Evolutionary conservation across 2,888 invertebrate genomes (phyloP).

Genomic region (Torymus texanus): DNA sequence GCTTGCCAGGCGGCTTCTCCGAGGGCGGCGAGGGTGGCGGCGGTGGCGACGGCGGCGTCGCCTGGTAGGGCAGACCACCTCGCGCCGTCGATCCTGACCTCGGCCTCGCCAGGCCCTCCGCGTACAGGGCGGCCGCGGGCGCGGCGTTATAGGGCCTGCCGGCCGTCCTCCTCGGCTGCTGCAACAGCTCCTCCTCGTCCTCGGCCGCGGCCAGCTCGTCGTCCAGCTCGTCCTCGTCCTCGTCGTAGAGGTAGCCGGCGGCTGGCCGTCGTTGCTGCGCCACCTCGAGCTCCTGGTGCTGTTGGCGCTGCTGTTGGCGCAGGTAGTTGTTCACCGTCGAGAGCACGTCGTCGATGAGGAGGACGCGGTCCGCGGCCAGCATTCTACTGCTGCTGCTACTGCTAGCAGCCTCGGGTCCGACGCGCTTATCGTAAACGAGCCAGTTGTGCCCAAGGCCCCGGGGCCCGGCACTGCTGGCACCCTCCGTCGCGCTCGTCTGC

Average conservation of each 20-base stretch:
- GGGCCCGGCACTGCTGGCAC: slow-evolving; percentile 58
- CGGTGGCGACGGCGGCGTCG: background rate
- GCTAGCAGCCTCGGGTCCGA: background rate
- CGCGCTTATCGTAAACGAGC: slow-evolving; percentile 63
- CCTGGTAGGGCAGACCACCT: background rate
- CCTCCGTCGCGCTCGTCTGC: slow-evolving; percentile 63
- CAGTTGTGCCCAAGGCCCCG: slow-evolving; percentile 59
- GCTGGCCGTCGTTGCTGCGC: slow-evolving; percentile 2
- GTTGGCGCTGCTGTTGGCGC: slow-evolving; percentile 62
- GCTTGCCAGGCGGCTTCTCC: background rate
- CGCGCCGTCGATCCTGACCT: background rate
- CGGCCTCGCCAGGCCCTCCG: slow-evolving; percentile 10
- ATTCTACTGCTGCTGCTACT: background rate
- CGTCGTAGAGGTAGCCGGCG: background rate
- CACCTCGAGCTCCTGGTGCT: slow-evolving; percentile 39
- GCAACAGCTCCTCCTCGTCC: slow-evolving; percentile 4
- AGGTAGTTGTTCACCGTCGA: slow-evolving; percentile 74
- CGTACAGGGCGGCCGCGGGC: slow-evolving; percentile 29
- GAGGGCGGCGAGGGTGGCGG: background rate
- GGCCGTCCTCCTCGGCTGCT: slow-evolving; percentile 49
- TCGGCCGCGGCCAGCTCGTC: background rate
- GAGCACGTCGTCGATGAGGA: slow-evolving; percentile 49
- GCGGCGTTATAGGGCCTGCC: slow-evolving; percentile 39
- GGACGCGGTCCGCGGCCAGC: slow-evolving; percentile 29
- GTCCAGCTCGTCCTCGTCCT: slow-evolving; percentile 27